phyloP scores from a whole-genome alignment of 2,113 vertebrate species.

The Neogobius melanostomus region DNA sequence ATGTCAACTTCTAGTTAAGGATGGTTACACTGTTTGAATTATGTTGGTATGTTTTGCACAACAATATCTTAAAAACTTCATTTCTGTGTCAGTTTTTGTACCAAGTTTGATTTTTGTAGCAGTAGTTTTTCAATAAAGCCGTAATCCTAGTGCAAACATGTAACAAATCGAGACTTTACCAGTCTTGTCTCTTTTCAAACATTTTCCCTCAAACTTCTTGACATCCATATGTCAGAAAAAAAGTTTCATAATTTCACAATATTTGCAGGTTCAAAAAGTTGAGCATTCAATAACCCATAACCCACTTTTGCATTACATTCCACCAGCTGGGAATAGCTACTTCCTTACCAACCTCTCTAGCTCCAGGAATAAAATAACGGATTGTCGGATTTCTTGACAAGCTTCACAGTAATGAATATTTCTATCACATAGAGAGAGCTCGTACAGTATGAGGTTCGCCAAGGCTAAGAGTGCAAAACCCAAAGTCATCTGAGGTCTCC shows the following conservation, averaged over 20 bases:
- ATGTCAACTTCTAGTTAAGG: too few species aligned
- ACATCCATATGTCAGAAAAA: too few species aligned
- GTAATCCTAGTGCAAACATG: too few species aligned
- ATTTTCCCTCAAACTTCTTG: too few species aligned
- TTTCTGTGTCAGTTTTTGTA: too few species aligned
- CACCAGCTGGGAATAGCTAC: neutral
- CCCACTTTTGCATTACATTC: slow-evolving; percentile 6
- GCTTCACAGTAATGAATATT: neutral
- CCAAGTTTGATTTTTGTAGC: too few species aligned
- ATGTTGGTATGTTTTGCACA: too few species aligned
- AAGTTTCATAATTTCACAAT: neutral
- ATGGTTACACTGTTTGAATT: too few species aligned
- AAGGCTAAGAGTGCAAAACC: slow-evolving; percentile 4
- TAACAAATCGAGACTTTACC: too few species aligned
- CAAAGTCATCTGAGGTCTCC: slow-evolving; percentile 57
- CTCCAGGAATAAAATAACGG: neutral
- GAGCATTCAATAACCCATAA: neutral
- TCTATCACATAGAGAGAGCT: neutral
- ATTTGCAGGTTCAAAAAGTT: neutral
- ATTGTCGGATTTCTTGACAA: neutral
- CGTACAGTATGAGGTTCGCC: neutral
- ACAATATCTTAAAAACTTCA: too few species aligned
- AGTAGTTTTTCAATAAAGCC: too few species aligned
- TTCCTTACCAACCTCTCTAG: neutral
- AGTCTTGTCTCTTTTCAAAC: too few species aligned